A percentile compares a stretch with the other conserved stretches of the same genome.
Conservation (phyloP, 64 coral and sea anemone genomes). For the Anthopleura sola region DNA sequence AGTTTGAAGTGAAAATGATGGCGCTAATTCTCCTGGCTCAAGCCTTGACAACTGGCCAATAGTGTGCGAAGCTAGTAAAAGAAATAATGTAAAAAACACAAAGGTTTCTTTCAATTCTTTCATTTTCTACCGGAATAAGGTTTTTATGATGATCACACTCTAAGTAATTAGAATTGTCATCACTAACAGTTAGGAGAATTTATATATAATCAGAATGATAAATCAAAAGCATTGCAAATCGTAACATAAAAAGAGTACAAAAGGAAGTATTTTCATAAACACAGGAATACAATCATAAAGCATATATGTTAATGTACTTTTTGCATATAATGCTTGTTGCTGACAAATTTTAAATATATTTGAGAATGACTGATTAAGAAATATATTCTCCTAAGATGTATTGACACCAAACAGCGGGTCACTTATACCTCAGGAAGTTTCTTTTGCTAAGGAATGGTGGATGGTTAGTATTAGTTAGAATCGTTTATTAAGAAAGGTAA, state of each 20-base stretch:
- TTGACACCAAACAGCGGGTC: neutral
- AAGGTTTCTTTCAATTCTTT: conserved; percentile 5
- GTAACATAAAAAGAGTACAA: neutral
- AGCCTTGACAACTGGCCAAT: conserved; percentile 63
- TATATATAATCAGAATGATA: neutral
- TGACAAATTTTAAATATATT: neutral
- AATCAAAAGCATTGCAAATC: neutral
- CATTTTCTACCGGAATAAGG: neutral
- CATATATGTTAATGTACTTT: neutral
- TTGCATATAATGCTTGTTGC: no score
- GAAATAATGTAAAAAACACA: neutral
- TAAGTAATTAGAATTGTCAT: conserved; percentile 5
- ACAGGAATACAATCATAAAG: neutral
- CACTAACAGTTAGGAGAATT: neutral
- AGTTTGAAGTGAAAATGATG: conserved; percentile 88
- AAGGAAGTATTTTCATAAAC: neutral
- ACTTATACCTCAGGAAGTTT: neutral
- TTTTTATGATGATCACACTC: neutral
- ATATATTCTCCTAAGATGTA: neutral
- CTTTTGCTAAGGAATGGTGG: neutral
- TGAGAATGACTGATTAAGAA: neutral
- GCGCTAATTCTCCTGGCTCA: conserved; percentile 70
- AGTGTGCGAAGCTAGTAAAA: neutral
- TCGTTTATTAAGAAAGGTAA: neutral
- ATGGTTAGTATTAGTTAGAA: neutral